Base-by-base conservation (phyloP, 2,888 invertebrate species). In the Muschampia plurimacula region DNA sequence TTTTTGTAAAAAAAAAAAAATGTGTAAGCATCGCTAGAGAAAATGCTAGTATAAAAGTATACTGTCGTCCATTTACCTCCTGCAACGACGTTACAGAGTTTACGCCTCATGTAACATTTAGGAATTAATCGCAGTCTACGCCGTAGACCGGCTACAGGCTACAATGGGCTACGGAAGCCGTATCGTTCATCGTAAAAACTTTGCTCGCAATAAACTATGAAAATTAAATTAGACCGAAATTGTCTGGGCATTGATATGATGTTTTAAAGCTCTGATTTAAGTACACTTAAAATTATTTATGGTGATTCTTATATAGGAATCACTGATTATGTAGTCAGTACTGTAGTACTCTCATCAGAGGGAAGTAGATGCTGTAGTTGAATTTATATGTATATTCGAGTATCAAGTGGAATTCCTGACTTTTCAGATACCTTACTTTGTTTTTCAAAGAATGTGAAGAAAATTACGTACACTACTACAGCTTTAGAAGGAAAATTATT, bases 181-280 rank as follows among this genome's bases (percentile, higher is more conserved):
- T 90, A 88, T 86, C 85, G 86, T 85, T 89, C 86, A 89, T 88
- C 92, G 89, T 92, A 91, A 92, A 90, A 91, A 87, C 83, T 86
- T 86, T 75, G 75, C 72, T 74, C 77, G 79, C 83, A 79, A 78
- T 89, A 82, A 85, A 88, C 89, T 88, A 91, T 90, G 89, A 92
- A 92, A 89, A 88, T 89, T 87, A 88, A 86, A 89, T 87, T 76
- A 86, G 77, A 79, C 71, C 72, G 79, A 82, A 83, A 84, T 85
- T 85, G 84, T 81, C 74, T 72, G 74, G 66, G 72, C 78, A 71
- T 76, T 62, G 67, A 72, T 72, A 72, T 67, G 72, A 71, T 49
- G 49, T 44, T 64, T 63, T 65, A 44, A 36, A 65, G 22, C 46
- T 46, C 57, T 44, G 55, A 36, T 64, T 69, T 64, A 32, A 57